Conservation (phyloP, 1,140 invertebrate genomes). For the Macrobrachium rosenbergii region DNA sequence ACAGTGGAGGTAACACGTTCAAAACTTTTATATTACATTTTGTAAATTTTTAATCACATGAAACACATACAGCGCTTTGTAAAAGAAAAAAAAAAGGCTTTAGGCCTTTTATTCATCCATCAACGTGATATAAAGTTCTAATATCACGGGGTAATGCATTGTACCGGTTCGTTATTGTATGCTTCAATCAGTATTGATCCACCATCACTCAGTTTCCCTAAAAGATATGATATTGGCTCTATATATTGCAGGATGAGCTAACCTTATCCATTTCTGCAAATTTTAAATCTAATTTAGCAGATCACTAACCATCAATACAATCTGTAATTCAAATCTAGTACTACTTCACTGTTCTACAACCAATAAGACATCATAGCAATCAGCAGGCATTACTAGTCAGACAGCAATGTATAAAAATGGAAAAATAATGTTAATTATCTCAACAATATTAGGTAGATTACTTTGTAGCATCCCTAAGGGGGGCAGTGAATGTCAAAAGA, state of each 20-base stretch:
- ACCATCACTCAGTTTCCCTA: not conserved
- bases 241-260: not conserved
- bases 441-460: slow-evolving; percentile 38
- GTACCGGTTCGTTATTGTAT: no score
- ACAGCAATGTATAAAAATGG: slow-evolving; percentile 38
- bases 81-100: no score
- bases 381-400: slow-evolving; percentile 23
- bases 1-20: no score
- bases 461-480: slow-evolving; percentile 32
- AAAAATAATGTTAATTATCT: slow-evolving; percentile 40
- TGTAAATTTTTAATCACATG: no score
- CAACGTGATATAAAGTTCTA: no score
- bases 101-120: no score
- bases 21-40: no score
- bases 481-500: slow-evolving; percentile 11
- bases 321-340: not conserved
- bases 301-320: slow-evolving; percentile 31
- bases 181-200: no score
- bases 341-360: slow-evolving; percentile 7
- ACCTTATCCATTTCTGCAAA: no score
- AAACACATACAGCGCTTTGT: no score
- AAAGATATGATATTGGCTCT: not conserved
- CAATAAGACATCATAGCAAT: slow-evolving; percentile 30
- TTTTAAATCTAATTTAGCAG: slow-evolving; percentile 15
- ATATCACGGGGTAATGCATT: no score